Evolutionary conservation across 2,888 invertebrate genomes (phyloP).

Genomic region (Anagyrus pseudococci): DNA sequence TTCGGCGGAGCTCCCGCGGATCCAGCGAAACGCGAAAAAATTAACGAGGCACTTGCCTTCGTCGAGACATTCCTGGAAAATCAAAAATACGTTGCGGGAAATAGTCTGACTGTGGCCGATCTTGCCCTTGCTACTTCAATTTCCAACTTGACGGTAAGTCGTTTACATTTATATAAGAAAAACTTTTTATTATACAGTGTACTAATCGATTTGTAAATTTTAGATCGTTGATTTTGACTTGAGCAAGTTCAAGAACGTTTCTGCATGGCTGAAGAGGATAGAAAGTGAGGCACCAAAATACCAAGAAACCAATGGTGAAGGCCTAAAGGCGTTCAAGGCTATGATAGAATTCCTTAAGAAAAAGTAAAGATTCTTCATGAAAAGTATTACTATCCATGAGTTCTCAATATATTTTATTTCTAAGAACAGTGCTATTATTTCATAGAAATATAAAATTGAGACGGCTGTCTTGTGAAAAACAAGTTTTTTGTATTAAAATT

Average conservation of each 20-base stretch:
- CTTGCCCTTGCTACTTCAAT: slow-evolving; percentile 72
- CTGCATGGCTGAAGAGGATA: slow-evolving; percentile 69
- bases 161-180: neutral
- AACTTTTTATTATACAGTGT: too few species aligned
- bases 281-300: slow-evolving; percentile 69
- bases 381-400: neutral
- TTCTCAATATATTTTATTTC: neutral
- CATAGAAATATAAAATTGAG: too few species aligned
- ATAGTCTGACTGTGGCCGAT: slow-evolving; percentile 80
- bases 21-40: slow-evolving; percentile 72
- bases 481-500: slow-evolving; percentile 10
- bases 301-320: slow-evolving; percentile 58
- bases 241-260: slow-evolving; percentile 72
- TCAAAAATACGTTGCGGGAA: slow-evolving; percentile 75
- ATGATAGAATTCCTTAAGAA: slow-evolving; percentile 44
- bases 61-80: slow-evolving; percentile 77
- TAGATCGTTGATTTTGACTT: slow-evolving; percentile 68
- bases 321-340: slow-evolving; percentile 49
- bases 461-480: too few species aligned
- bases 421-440: too few species aligned
- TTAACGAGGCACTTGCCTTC: slow-evolving; percentile 73
- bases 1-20: slow-evolving; percentile 63
- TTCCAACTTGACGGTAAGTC: slow-evolving; percentile 71
- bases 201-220: slow-evolving; percentile 1
- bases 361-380: slow-evolving; percentile 62